Percentiles rank a stretch among this genome's conserved stretches.
These are phyloP conservation scores for Dicranocentrus wangi DNA, from an alignment of 2,888 invertebrate genomes.

Conservation along the genomic window DNA sequence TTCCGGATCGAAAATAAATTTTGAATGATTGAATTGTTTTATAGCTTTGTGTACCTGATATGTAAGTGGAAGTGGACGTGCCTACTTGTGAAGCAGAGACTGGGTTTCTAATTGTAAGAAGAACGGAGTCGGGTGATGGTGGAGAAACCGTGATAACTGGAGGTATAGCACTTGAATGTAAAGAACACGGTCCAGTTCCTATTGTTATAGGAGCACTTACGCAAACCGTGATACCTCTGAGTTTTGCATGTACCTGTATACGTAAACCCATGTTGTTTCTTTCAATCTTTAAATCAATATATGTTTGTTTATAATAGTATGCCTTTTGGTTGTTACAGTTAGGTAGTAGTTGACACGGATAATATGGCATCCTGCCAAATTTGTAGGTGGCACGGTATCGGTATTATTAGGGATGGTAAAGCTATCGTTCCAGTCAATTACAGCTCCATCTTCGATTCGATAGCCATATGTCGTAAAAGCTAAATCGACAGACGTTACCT, in stretches of 20 bases:
- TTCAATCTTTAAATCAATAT: neutral
- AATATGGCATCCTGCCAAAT: slow-evolving; percentile 18
- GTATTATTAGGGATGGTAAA: slow-evolving; percentile 7
- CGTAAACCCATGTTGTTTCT: neutral
- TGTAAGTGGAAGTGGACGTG: too few relatives aligned
- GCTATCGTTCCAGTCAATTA: slow-evolving; percentile 13
- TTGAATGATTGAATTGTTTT: too few relatives aligned
- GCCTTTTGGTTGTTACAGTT: slow-evolving; percentile 28
- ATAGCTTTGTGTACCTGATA: too few relatives aligned
- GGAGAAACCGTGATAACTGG: neutral
- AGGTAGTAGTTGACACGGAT: slow-evolving; percentile 26
- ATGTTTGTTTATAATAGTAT: too few relatives aligned
- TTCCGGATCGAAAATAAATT: too few relatives aligned
- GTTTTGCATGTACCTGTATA: neutral
- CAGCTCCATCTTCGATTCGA: neutral
- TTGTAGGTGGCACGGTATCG: slow-evolving; percentile 14
- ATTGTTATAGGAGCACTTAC: slow-evolving; percentile 13
- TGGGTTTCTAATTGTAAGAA: too few relatives aligned
- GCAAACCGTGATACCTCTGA: neutral
- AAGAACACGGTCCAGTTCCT: slow-evolving; percentile 14
- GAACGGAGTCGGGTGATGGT: neutral
- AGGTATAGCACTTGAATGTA: neutral
- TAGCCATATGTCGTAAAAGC: neutral
- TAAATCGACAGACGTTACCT: slow-evolving; percentile 1
- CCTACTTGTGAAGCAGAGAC: too few relatives aligned